Base-by-base conservation (phyloP, 1,140 invertebrate species). In the Eriocheir sinensis region DNA sequence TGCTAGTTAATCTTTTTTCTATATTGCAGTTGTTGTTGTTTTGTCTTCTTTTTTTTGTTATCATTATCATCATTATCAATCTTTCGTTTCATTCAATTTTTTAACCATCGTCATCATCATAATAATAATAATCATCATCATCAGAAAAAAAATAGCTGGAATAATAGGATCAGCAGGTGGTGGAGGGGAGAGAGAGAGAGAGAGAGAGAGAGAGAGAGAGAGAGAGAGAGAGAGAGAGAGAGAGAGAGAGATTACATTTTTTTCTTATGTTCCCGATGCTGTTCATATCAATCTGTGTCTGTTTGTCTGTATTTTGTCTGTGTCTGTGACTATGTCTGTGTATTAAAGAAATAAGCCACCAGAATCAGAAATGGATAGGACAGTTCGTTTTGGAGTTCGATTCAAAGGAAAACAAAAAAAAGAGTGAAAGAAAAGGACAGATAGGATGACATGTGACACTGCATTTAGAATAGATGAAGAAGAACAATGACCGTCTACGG, bases 201-300 rank as follows among this genome's bases (percentile, higher is more conserved):
- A 72, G 89, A 91, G 89, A 79, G 89, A 91, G 89, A 72, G 89
- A 91, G 89, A 72, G 41, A 89, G 88, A 48, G 41, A 48, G 88
- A 89, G 88, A 89, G 88, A 41, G 88, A 89, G 88, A 48, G 88
- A 89, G 88, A 48, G 41, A 89, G 0, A 48, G 41, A 48, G 2
- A 48, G 88, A 89, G 3, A 41, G 88, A 89, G 3, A 48, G 88
- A 91, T 0, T 32, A 41, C n/a, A 4, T 12, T 53, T 53, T 21
- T 12, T 53, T 53, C 21, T 48, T 48, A 48, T 48, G 44, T 48
- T 48, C 4, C 4, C 15, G 15, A 4, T 6, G 4, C 44, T 48
- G 4, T 48, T 48, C 15, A 48, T 48, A 15, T 53, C 48, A 17
- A 9, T 53, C 48, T 53, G 12, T 53, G 12, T 53, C 48, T 53